A percentile compares a stretch with the other conserved stretches of the same genome.
Evolutionary conservation across 1,140 invertebrate species (phyloP).

Genomic region (Campoletis sonorensis): DNA sequence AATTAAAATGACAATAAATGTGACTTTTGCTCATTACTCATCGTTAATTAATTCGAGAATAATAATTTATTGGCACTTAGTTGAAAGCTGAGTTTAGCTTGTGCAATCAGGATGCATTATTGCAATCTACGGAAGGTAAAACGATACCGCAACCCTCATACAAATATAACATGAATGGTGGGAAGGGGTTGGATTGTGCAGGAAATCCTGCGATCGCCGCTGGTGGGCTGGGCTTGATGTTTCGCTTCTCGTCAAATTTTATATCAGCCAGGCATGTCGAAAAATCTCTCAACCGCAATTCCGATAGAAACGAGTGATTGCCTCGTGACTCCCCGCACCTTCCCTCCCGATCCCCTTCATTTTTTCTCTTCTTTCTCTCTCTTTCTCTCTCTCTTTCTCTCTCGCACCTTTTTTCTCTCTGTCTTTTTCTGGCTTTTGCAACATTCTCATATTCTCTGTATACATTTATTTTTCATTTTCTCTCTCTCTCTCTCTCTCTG

Average conservation of each 20-base stretch:
- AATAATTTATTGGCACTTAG: neutral
- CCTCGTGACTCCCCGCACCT: neutral
- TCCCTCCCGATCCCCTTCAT: neutral
- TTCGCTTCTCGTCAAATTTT: constrained; percentile 18
- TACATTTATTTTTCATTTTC: no score
- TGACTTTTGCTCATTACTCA: no score
- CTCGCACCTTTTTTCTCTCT: no score
- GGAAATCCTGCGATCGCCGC: neutral
- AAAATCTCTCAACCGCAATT: constrained; percentile 33
- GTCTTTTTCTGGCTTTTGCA: no score
- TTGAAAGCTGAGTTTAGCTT: neutral
- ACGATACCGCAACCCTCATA: neutral
- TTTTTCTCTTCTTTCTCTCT: neutral
- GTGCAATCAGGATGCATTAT: neutral
- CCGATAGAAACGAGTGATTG: constrained; percentile 20
- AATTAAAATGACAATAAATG: no score
- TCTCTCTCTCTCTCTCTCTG: neutral
- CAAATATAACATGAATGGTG: neutral
- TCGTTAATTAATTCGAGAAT: neutral
- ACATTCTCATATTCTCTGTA: no score
- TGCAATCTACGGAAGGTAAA: neutral
- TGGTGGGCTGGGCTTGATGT: constrained; percentile 1
- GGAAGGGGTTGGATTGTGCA: neutral
- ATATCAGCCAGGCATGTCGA: constrained; percentile 18
- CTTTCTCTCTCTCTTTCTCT: neutral